These are phyloP conservation scores for Pollachius pollachius DNA, from an alignment of 2,113 vertebrate species.

Conservation along the genomic window DNA sequence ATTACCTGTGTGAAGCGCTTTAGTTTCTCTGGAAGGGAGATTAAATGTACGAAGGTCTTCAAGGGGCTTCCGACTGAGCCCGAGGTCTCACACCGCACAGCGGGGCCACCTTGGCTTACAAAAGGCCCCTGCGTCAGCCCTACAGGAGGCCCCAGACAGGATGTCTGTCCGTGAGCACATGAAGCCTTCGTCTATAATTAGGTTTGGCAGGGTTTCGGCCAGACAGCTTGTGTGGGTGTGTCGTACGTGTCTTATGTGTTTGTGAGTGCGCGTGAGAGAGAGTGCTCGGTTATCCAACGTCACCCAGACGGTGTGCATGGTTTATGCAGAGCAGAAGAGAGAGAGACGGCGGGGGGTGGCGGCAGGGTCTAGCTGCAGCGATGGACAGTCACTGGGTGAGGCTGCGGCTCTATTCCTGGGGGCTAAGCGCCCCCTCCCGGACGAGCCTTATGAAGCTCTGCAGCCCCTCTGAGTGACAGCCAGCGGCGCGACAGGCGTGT, in stretches of 20 bases:
- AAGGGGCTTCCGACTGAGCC: constrained; percentile 13
- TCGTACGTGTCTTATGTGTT: constrained; percentile 7
- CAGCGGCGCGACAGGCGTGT: too few relatives aligned
- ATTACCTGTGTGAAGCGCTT: background rate
- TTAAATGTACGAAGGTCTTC: constrained; percentile 15
- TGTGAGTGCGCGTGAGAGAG: constrained; percentile 9
- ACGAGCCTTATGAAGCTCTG: too few relatives aligned
- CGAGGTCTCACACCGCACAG: constrained; percentile 11
- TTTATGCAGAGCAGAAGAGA: too few relatives aligned
- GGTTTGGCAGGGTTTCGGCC: too few relatives aligned
- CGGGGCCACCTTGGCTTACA: constrained; percentile 19
- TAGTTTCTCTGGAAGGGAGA: background rate
- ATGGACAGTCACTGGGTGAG: background rate
- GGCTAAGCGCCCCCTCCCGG: too few relatives aligned
- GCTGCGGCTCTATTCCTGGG: too few relatives aligned
- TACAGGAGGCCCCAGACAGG: constrained; percentile 24
- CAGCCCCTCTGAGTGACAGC: too few relatives aligned
- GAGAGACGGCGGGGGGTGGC: background rate
- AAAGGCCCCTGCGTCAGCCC: constrained; percentile 32
- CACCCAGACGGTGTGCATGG: too few relatives aligned
- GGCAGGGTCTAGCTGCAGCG: background rate
- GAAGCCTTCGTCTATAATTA: too few relatives aligned
- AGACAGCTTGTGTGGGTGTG: too few relatives aligned
- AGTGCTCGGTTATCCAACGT: background rate
- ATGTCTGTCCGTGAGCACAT: background rate